These are phyloP conservation scores for Danio jaintianensis DNA, from an alignment of 2,797 vertebrate species.

Conservation along the genomic window DNA sequence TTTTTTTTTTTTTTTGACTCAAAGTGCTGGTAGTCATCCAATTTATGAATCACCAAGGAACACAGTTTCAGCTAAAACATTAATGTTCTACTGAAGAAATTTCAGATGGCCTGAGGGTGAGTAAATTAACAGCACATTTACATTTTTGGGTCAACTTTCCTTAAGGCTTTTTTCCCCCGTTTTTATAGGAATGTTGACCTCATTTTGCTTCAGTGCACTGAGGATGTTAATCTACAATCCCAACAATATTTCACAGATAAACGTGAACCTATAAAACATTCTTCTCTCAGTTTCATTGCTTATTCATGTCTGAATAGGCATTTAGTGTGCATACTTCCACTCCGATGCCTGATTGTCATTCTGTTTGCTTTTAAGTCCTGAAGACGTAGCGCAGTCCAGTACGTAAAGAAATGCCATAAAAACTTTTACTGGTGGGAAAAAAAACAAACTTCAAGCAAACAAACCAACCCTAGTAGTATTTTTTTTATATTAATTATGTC, in stretches of 20 bases:
- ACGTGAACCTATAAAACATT: slow-evolving; percentile 5
- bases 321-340: slow-evolving; percentile 2
- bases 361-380: slow-evolving; percentile 19
- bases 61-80: no score
- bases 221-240: slow-evolving; percentile 17
- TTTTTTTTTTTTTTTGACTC: no score
- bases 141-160: neutral
- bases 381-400: slow-evolving; percentile 17
- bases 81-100: no score
- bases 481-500: slow-evolving; percentile 29
- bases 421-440: slow-evolving; percentile 35
- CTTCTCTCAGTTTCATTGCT: slow-evolving; percentile 12
- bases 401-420: neutral
- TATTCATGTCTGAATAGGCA: slow-evolving; percentile 8
- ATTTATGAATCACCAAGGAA: no score
- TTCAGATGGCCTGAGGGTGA: neutral
- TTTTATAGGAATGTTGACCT: slow-evolving; percentile 31
- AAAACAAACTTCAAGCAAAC: neutral
- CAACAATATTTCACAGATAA: neutral
- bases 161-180: slow-evolving; percentile 21
- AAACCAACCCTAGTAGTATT: slow-evolving; percentile 8
- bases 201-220: slow-evolving; percentile 29
- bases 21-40: no score
- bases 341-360: slow-evolving; percentile 56
- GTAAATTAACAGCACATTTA: neutral